Base-by-base conservation (phyloP, 1,140 invertebrate genomes). In the Rhagoletis pomonella region DNA sequence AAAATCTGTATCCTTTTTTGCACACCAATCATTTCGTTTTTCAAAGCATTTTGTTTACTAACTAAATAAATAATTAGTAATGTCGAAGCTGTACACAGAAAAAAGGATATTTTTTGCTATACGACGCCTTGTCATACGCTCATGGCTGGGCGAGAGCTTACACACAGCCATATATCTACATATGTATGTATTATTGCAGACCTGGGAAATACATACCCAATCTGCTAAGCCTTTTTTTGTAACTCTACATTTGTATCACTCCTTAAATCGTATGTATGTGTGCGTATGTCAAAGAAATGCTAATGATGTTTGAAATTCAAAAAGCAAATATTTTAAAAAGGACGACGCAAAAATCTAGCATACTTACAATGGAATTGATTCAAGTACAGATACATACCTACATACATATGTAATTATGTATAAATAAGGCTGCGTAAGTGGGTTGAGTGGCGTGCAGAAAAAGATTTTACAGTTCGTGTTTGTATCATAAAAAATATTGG, bases 11-110 rank as follows among this genome's bases (percentile, higher is more conserved):
- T 86, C 85, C 87, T 50, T 86, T 85, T 85, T 85, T 85, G 14
- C 55, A 10, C 55, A 29, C 39, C 84, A 85, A 85, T 62, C 84
- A 60, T 85, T 85, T 14, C 59, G 55, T 62, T 85, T 81, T 55
- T 29, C 73, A 81, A 81, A 81, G 73, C 73, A 12, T 81, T 88
- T 87, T 92, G 90, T 92, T 92, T 92, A 92, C 91, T 92, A 91
- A 92, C 92, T 92, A 92, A 92, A 92, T 92, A 92, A 92, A 92
- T 92, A 92, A 92, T 92, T 92, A 92, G 91, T 90, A 91, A 17
- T 19, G 42, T 12, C 50, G 47, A 81, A 81, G 47, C 50, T 50
- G 47, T 47, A n/a, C 4, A 62, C n/a, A 62, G n/a, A 55, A 91
- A 92, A 92, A 92, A 90, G 91, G 90, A 86, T 81, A 87, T 86